Base-by-base conservation (phyloP, 2,113 vertebrate species). In the Semicossyphus pulcher region DNA sequence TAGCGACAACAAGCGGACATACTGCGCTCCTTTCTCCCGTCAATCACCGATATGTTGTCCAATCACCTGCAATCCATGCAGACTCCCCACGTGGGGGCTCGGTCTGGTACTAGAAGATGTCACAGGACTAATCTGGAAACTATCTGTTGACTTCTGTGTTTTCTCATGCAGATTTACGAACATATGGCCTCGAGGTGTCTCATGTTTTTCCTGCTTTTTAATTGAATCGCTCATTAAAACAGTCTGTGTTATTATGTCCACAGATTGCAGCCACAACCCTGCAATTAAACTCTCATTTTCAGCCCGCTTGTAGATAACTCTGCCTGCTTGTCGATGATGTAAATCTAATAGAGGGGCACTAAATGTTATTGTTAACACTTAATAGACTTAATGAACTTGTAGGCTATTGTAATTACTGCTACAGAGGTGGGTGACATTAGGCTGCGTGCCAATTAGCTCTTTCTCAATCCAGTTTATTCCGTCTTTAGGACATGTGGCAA, bases 11-110 rank as follows among this genome's bases (percentile, higher is more conserved):
- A 62, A 60, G 61, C 18, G 36, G 5, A 1, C 65, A 26, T 0
- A 2, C 49, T 18, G 66, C 48, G 69, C 54, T 9, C 51, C 56
- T 12, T 62, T 48, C 29, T 53, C 10, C 65, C 78, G 88, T 48
- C 91, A 78, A 23, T 92, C 88, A 86, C 36, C 23, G 2, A 11
- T 9, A 4, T 28, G 0, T 42, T 23, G 60, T 70, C 91, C 91
- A 90, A 92, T 91, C 84, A 48, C 37, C 32, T 77, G 60, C 34
- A 44, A 64, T 59, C 25, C 26, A 61, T 58, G 59, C 59, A 21
- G 72, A 36, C 54, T 29, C 87, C 89, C 91, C 91, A 93, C 91
- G 91, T 93, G 91, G 91, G 88, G 84, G 28, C 56, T 76, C 48
- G 23, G 28, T 76, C 52, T 77, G 63, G 44, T 74, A 48, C 70